A percentile compares a stretch with the other conserved stretches of the same genome.
phyloP scores from a whole-genome alignment of 2,888 invertebrate genomes.

The Eutolmus rufibarbis region DNA sequence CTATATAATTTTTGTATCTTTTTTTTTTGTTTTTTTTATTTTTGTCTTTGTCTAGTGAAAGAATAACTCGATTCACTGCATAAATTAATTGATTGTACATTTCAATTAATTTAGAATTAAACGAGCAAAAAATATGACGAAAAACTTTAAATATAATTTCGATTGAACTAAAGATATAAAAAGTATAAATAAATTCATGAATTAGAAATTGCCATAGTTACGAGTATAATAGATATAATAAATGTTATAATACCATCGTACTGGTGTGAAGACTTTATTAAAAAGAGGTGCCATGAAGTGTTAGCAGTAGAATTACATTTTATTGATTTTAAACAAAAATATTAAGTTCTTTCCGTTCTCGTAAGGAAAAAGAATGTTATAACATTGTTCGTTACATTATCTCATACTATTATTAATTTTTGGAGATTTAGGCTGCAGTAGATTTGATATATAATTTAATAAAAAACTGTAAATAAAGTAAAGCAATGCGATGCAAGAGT shows the following conservation, averaged over 20 bases:
- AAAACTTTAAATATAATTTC: neutral
- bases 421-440: conserved; percentile 5
- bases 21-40: neutral
- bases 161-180: conserved; percentile 9
- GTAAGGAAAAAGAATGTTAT: conserved; percentile 21
- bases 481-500: conserved; percentile 42
- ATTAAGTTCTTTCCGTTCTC: neutral
- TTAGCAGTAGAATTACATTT: conserved; percentile 42
- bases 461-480: neutral
- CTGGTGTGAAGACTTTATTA: conserved; percentile 30
- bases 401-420: conserved; percentile 7
- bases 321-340: conserved; percentile 32
- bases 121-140: neutral
- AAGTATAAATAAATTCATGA: conserved; percentile 15
- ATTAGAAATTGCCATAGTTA: conserved; percentile 15
- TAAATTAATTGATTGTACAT: conserved; percentile 30
- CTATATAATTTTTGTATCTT: conserved; percentile 45
- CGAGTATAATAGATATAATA: neutral
- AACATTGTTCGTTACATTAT: neutral
- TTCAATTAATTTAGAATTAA: conserved; percentile 33
- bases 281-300: conserved; percentile 46
- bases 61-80: conserved; percentile 15
- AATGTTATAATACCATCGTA: conserved; percentile 37
- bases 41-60: neutral
- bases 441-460: neutral